These are phyloP conservation scores for Philereme vetulata DNA, from an alignment of 2,888 invertebrate species.

Conservation along the genomic window DNA sequence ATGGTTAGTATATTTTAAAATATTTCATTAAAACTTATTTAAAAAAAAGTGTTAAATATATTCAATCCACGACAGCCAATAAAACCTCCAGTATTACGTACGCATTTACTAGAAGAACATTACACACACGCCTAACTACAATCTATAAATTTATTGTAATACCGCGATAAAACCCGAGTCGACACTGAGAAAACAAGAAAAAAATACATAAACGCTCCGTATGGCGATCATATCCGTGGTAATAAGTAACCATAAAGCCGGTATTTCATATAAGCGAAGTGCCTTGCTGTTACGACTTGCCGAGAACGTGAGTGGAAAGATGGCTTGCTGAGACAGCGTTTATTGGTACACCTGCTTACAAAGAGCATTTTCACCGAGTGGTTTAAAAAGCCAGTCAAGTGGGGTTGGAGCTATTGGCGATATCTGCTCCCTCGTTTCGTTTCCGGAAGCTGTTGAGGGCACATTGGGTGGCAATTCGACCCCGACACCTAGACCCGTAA, in stretches of 20 bases:
- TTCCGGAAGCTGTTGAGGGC: slow-evolving; percentile 23
- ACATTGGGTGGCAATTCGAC: slow-evolving; percentile 29
- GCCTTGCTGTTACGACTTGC: slow-evolving; percentile 66
- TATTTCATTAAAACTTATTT: slow-evolving; percentile 3
- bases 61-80: slow-evolving; percentile 31
- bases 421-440: slow-evolving; percentile 27
- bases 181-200: slow-evolving; percentile 53
- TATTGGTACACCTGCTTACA: slow-evolving; percentile 73
- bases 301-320: slow-evolving; percentile 71
- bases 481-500: slow-evolving; percentile 26
- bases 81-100: slow-evolving; percentile 29
- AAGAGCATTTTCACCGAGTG: slow-evolving; percentile 45
- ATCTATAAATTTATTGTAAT: slow-evolving; percentile 54
- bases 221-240: slow-evolving; percentile 61
- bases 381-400: slow-evolving; percentile 48
- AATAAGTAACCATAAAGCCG: slow-evolving; percentile 74
- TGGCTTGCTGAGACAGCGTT: slow-evolving; percentile 56
- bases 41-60: slow-evolving; percentile 11
- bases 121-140: slow-evolving; percentile 48
- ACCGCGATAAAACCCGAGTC: slow-evolving; percentile 53
- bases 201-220: slow-evolving; percentile 58
- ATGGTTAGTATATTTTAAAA: no score
- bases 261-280: slow-evolving; percentile 72
- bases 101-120: slow-evolving; percentile 42
- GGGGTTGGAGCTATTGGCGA: slow-evolving; percentile 23